Evolutionary conservation across 2,797 vertebrate species (phyloP).

Genomic region (Thalassophryne amazonica): DNA sequence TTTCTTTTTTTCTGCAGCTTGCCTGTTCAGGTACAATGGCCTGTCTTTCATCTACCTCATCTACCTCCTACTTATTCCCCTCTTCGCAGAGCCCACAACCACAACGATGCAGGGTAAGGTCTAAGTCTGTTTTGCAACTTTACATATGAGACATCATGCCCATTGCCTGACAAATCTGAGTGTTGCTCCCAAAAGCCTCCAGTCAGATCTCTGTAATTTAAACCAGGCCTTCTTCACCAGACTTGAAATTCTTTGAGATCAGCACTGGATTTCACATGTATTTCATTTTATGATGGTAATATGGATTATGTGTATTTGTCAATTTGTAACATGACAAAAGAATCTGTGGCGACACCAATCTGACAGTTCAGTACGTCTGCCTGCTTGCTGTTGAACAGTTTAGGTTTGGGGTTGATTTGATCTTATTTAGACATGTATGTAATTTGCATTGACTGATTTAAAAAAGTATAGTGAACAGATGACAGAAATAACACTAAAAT

Average conservation of each 20-base stretch:
- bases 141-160: background rate
- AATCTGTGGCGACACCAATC: conserved; percentile 17
- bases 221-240: conserved; percentile 37
- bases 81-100: conserved; percentile 93
- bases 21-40: conserved; percentile 96
- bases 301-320: conserved; percentile 28
- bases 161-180: conserved; percentile 9
- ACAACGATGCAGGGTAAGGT: conserved; percentile 94
- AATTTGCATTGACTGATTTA: no score
- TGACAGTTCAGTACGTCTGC: conserved; percentile 14
- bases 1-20: conserved; percentile 79
- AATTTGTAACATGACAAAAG: conserved; percentile 53
- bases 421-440: no score
- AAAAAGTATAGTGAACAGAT: no score
- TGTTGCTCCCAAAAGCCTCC: conserved; percentile 18
- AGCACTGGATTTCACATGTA: conserved; percentile 48
- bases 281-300: conserved; percentile 45
- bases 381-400: conserved; percentile 11
- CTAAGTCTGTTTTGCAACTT: conserved; percentile 8
- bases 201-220: conserved; percentile 40
- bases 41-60: conserved; percentile 99
- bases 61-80: conserved; percentile 95
- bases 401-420: conserved; percentile 1
- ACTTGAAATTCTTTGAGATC: conserved; percentile 48
- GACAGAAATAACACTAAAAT: background rate